phyloP scores from a whole-genome alignment of 2,797 vertebrate species.

The Tiaroga cobitis region DNA sequence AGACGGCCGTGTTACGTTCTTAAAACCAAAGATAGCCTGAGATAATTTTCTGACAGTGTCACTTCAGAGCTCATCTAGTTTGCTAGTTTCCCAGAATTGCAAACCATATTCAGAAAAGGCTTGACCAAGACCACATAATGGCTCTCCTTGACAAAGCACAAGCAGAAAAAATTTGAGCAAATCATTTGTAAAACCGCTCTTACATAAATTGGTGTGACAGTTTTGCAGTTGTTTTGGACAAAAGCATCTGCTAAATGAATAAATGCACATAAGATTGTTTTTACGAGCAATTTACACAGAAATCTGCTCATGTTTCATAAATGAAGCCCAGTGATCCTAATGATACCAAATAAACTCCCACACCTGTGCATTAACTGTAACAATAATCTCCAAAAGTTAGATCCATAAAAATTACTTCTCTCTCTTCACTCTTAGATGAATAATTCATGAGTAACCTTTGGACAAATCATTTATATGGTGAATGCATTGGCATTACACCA shows the following conservation, averaged over 20 bases:
- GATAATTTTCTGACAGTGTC: not conserved
- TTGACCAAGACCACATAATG: slow-evolving; percentile 7
- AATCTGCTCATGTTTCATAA: not conserved
- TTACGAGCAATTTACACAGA: not conserved
- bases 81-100: not conserved
- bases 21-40: no score
- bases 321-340: not conserved
- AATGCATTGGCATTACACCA: not conserved
- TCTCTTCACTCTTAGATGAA: not conserved
- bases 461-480: not conserved
- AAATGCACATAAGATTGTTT: not conserved
- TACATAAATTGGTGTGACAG: not conserved
- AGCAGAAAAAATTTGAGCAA: not conserved
- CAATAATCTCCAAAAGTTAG: not conserved
- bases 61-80: not conserved
- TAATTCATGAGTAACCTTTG: not conserved
- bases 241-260: not conserved
- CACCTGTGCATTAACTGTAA: not conserved
- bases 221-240: not conserved
- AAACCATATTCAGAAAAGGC: slow-evolving; percentile 5
- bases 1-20: no score
- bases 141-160: not conserved
- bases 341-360: not conserved
- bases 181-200: not conserved
- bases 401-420: not conserved